Base-by-base conservation (phyloP, 2,888 invertebrate genomes). In the Allophyes oxyacanthae region DNA sequence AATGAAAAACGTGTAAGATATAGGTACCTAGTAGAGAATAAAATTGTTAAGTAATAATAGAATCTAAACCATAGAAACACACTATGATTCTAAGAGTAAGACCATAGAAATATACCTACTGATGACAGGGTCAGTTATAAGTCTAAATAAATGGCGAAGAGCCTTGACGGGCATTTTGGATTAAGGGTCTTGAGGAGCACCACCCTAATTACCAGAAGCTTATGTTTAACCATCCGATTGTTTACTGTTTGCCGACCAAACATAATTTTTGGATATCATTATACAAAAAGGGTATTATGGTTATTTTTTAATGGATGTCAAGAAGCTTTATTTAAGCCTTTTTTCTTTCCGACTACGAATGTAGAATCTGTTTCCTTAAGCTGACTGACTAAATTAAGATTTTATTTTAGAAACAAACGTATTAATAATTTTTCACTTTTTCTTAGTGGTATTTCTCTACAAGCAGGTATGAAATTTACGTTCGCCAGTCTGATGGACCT, bases 201-300 rank as follows among this genome's bases (percentile, higher is more conserved):
- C n/a, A 51, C 54, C 54, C 46, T 74, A 70, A 72, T 74, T 56
- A 74, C 56, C 42, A 53, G 46, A 10, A 34, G 61, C 56, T 67
- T 61, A 52, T 55, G 50, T 66, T 51, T 71, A 48, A 38, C 46
- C 60, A 48, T 44, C 37, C 50, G 43, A 43, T 48, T 43, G 40
- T 48, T 61, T 33, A 45, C 41, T 49, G 63, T 55, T 62, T 64
- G 64, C 64, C 51, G 25, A 49, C 44, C 46, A 69, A 63, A 65
- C 50, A 65, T 69, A 48, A 48, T 51, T 56, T 65, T 48, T 37
- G 14, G 20, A 13, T 51, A 51, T 63, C 63, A 56, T 51, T 69
- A 50, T 51, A 37, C 11, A 1, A 38, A 45, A 41, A n/a, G n/a
- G 28, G 14, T 30, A n/a, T 43, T 25, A 36, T 20, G 41, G 40